phyloP scores from a whole-genome alignment of 2,888 invertebrate genomes.

The Himalopsyche tibetana region DNA sequence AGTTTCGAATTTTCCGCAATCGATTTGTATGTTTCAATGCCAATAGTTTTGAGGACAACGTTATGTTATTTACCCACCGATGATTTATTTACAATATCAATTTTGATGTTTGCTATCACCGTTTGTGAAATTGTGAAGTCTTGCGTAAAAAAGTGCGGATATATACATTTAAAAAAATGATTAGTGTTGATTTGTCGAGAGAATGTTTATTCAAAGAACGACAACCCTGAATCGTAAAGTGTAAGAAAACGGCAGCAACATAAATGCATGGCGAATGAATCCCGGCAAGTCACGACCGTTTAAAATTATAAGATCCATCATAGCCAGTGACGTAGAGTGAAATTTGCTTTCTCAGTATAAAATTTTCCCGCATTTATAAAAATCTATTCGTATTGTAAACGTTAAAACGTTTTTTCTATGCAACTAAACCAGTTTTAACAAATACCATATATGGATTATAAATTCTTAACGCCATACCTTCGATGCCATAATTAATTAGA shows the following conservation, averaged over 20 bases:
- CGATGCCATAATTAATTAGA: too few relatives aligned
- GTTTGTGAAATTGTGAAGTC: background rate
- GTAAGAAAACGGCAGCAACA: conserved; percentile 28
- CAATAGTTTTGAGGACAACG: background rate
- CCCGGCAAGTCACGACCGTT: conserved; percentile 25
- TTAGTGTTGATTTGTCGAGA: background rate
- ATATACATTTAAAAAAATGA: background rate
- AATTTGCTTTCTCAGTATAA: too few relatives aligned
- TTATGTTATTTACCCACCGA: background rate
- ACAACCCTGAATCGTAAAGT: conserved; percentile 31
- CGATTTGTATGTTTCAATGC: background rate
- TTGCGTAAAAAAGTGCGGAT: background rate
- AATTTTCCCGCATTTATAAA: too few relatives aligned
- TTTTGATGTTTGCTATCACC: background rate
- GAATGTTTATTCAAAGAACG: background rate
- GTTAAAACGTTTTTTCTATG: too few relatives aligned
- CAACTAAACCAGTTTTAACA: too few relatives aligned
- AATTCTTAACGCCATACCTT: too few relatives aligned
- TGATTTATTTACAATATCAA: conserved; percentile 15
- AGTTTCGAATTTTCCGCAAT: too few relatives aligned
- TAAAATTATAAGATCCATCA: conserved; percentile 11
- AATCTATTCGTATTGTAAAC: too few relatives aligned
- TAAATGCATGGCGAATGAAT: conserved; percentile 23
- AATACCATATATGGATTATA: too few relatives aligned
- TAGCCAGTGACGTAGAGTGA: conserved; percentile 7